Evolutionary conservation across 2,113 vertebrate species (phyloP).

Genomic region (Neotragus moschatus): DNA sequence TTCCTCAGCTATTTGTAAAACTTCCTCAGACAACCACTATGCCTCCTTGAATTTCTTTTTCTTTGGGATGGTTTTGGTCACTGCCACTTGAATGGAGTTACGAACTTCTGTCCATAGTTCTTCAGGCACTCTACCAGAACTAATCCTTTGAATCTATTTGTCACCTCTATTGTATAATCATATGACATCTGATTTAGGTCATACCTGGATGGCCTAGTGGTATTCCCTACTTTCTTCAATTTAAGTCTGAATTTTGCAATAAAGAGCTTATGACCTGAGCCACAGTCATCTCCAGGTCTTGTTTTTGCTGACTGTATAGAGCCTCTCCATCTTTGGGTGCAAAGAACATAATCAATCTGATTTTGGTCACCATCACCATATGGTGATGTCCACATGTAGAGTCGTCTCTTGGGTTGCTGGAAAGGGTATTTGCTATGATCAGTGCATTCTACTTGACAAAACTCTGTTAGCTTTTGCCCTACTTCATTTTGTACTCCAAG

Average conservation of each 20-base stretch:
- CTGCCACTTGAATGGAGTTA: neutral
- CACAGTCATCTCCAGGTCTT: neutral
- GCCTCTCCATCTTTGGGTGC: neutral
- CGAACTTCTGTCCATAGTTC: neutral
- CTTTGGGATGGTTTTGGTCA: neutral
- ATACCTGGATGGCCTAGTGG: neutral
- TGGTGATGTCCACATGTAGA: neutral
- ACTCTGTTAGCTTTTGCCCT: neutral
- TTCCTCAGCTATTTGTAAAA: neutral
- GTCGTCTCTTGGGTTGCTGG: neutral
- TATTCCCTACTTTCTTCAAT: neutral
- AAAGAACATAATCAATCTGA: neutral
- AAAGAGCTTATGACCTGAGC: neutral
- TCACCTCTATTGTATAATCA: neutral
- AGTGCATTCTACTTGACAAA: neutral
- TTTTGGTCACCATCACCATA: neutral
- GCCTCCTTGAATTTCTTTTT: neutral
- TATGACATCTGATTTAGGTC: neutral
- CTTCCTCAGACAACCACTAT: neutral
- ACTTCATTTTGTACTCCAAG: neutral
- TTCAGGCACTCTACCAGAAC: neutral
- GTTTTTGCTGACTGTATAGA: neutral
- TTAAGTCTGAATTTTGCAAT: neutral
- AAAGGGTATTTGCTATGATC: neutral
- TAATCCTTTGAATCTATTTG: neutral